These are phyloP conservation scores for Corythornis vintsioides DNA, from an alignment of 2,113 vertebrate species.

Conservation along the genomic window DNA sequence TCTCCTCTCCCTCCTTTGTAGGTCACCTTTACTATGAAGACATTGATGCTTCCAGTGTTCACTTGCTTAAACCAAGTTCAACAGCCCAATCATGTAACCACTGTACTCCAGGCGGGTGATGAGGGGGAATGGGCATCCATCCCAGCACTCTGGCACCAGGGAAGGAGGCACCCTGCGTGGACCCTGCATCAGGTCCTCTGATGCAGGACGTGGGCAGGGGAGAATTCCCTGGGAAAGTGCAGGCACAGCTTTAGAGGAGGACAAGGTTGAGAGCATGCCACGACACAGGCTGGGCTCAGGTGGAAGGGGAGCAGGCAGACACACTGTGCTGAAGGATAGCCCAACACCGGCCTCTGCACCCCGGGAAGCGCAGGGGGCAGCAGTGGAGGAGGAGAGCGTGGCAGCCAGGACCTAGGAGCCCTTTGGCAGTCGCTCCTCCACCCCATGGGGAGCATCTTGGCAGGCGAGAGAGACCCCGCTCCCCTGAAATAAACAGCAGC, in stretches of 20 bases:
- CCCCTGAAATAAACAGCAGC: slow-evolving; percentile 46
- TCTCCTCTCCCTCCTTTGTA: slow-evolving; percentile 11
- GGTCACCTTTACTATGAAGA: slow-evolving; percentile 50
- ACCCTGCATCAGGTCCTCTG: accelerated
- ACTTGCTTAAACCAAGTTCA: slow-evolving; percentile 34
- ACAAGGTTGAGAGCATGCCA: neutral
- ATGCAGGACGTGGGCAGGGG: accelerated
- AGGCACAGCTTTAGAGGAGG: accelerated
- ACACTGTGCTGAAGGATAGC: neutral
- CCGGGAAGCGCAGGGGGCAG: neutral
- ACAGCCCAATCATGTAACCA: neutral
- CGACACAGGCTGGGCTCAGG: accelerated
- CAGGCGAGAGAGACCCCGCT: neutral
- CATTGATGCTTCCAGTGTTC: neutral
- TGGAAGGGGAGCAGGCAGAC: neutral
- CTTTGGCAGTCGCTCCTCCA: neutral
- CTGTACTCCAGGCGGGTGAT: accelerated
- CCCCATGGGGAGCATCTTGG: neutral
- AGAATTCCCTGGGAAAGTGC: neutral
- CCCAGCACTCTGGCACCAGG: accelerated
- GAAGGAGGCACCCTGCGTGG: neutral
- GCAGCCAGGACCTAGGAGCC: neutral
- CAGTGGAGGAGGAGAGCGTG: neutral
- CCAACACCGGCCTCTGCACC: accelerated
- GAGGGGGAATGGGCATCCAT: neutral